Evolutionary conservation across 1,140 invertebrate species (phyloP), one percentile per base, ranked within the genome.

Genomic region (Brachionus rubens): DNA sequence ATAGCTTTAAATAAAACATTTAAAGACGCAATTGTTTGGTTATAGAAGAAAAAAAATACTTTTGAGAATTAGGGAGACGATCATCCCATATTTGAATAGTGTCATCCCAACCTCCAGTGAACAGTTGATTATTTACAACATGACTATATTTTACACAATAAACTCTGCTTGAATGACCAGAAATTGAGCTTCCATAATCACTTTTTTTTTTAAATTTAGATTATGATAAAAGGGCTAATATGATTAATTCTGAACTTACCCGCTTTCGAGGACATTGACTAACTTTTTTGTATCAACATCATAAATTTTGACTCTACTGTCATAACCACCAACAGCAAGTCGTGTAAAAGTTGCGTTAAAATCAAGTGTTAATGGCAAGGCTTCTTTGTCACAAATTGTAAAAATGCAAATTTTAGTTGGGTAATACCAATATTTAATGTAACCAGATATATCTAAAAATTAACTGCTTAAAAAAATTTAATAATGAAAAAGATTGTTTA

Each of bases 21-120:
- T 65, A 7, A 4, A 40, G 19, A 24, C n/a, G n/a, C 14, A 33
- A 65, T 46, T 19, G n/a, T 40, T 33, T 33, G 4, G 12, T 14
- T 33, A 1, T 33, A 14, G 30, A 70, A 0, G 46, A 30, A 10
- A 67, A 24, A 36, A 24, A n/a, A 14, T 16, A 50, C 48, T 76
- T 48, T 48, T 65, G 59, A 41, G 72, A 75, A 28, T 56, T 19
- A 2, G 28, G 19, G 10, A 16, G 26, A 19, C 72, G 75, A 24
- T 62, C 75, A 30, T 76, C 75, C 75, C 75, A 76, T 36, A 62
- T 46, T 52, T 76, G 75, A 3, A 76, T 24, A 2, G 59, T 76
- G 10, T 76, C 56, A 76, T 76, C 75, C 75, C 75, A 76, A n/a
- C 75, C 75, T 43, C 75, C 75, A 6, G 26, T 62, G 40, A 62